Evolutionary conservation across 2,888 invertebrate genomes (phyloP).

Genomic region (Heliconius cydno): DNA sequence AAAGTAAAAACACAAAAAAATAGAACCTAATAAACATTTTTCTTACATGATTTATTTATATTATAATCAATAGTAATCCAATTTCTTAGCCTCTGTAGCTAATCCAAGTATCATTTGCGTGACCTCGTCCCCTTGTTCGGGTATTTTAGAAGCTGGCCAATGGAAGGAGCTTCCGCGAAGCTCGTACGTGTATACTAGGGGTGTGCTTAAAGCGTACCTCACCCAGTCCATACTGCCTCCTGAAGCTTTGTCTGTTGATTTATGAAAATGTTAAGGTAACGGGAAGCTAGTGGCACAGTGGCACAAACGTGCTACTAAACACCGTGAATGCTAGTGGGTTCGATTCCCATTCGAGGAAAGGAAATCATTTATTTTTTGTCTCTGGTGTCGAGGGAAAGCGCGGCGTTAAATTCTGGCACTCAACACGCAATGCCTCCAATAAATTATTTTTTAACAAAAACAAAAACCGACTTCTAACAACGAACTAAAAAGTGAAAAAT

Average conservation of each 20-base stretch:
- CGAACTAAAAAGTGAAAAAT: too few species aligned
- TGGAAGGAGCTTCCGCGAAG: slow-evolving; percentile 86
- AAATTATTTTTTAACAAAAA: too few species aligned
- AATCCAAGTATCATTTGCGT: slow-evolving; percentile 85
- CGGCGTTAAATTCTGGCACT: too few species aligned
- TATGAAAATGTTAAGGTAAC: not conserved
- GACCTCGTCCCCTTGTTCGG: slow-evolving; percentile 85
- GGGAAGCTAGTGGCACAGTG: too few species aligned
- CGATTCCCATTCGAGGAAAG: too few species aligned
- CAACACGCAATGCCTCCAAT: too few species aligned
- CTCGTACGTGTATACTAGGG: slow-evolving; percentile 85
- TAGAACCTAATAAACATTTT: not conserved
- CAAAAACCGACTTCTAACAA: too few species aligned
- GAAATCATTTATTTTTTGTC: too few species aligned
- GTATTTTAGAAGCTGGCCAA: slow-evolving; percentile 87
- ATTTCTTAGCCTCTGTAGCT: slow-evolving; percentile 69
- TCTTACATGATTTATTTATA: slow-evolving; percentile 1
- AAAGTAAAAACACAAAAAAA: not conserved
- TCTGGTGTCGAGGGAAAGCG: too few species aligned
- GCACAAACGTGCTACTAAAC: too few species aligned
- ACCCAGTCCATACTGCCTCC: slow-evolving; percentile 87
- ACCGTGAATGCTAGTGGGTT: too few species aligned
- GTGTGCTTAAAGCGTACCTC: slow-evolving; percentile 78
- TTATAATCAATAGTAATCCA: slow-evolving; percentile 71
- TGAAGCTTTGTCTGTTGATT: slow-evolving; percentile 60